Percentiles rank a stretch among this genome's conserved stretches.
phyloP scores from a whole-genome alignment of 2,797 vertebrate species.

The Glyptemys insculpta region DNA sequence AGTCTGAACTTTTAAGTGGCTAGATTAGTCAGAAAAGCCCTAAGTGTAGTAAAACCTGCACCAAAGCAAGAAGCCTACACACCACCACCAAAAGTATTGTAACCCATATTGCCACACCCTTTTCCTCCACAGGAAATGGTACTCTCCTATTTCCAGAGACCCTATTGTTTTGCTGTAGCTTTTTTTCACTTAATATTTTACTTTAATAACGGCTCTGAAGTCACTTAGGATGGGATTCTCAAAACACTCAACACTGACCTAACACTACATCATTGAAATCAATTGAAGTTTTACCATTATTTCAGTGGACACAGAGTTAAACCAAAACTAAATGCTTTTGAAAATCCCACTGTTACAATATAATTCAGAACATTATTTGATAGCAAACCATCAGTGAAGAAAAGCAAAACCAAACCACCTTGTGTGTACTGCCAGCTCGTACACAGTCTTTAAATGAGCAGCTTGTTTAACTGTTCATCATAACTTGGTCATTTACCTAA shows the following conservation, averaged over 20 bases:
- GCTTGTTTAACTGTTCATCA: neutral
- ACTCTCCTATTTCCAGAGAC: neutral
- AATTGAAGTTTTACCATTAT: neutral
- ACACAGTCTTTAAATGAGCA: neutral
- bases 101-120: neutral
- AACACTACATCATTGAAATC: neutral
- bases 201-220: neutral
- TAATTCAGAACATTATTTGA: neutral
- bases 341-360: neutral
- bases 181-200: neutral
- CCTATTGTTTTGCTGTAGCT: neutral
- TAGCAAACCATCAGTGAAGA: neutral
- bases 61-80: neutral
- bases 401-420: neutral
- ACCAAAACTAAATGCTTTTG: neutral
- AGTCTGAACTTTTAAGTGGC: neutral
- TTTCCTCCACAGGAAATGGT: neutral
- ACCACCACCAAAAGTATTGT: neutral
- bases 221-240: neutral
- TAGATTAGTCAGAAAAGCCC: neutral
- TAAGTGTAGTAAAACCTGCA: neutral
- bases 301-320: neutral
- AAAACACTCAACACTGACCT: neutral
- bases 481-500: neutral
- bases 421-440: neutral